Evolutionary conservation across 1,140 invertebrate genomes (phyloP).

Genomic region (Lutraria rhynchaena): DNA sequence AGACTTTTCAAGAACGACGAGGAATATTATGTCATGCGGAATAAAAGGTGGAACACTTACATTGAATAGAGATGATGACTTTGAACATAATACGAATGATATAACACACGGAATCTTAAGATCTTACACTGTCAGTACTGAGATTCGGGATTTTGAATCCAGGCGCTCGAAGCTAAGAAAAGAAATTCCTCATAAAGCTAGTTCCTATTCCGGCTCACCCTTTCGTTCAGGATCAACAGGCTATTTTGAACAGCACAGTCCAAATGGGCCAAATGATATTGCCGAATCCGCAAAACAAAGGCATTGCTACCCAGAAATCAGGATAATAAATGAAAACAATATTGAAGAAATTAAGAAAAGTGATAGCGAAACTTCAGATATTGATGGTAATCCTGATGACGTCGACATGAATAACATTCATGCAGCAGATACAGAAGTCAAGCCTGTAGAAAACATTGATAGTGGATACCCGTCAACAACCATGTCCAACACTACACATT

Average conservation of each 20-base stretch:
- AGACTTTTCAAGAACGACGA: not conserved
- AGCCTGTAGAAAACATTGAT: constrained; percentile 12
- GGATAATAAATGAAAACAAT: constrained; percentile 49
- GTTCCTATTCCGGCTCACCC: constrained; percentile 14
- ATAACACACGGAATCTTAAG: constrained; percentile 7
- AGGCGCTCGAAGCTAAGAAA: not conserved
- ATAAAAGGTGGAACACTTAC: constrained; percentile 42
- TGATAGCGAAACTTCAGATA: constrained; percentile 14
- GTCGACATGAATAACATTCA: not conserved
- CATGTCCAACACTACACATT: constrained; percentile 4
- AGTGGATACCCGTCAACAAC: constrained; percentile 51
- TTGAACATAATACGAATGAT: not conserved
- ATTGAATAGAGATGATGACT: not conserved
- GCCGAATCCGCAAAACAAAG: no score
- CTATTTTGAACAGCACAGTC: not conserved
- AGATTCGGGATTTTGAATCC: constrained; percentile 5
- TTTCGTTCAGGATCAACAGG: not conserved
- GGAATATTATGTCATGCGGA: constrained; percentile 38
- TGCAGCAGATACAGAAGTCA: not conserved
- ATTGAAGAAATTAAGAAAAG: constrained; percentile 6
- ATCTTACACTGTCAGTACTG: constrained; percentile 33
- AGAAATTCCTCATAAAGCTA: not conserved
- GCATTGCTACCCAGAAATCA: constrained; percentile 51
- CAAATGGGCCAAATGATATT: not conserved
- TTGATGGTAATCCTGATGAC: not conserved